phyloP scores from a whole-genome alignment of 2,113 vertebrate species.

The Hirundichthys speculiger region DNA sequence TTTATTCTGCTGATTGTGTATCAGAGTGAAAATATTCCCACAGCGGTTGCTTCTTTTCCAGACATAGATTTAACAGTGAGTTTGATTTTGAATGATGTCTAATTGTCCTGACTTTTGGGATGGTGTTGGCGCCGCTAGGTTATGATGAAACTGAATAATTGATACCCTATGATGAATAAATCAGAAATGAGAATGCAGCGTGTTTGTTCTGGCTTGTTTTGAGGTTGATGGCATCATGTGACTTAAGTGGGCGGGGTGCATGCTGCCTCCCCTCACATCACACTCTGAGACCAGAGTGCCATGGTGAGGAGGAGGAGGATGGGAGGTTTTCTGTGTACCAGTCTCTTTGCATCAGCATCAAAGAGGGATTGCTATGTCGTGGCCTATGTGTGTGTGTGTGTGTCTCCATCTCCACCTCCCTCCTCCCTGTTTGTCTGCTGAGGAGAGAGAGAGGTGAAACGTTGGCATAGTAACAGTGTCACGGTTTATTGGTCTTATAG shows the following conservation, averaged over 20 bases:
- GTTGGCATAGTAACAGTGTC: constrained; percentile 73
- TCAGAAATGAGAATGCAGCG: constrained; percentile 37
- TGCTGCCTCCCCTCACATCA: constrained; percentile 26
- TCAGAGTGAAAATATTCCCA: constrained; percentile 5
- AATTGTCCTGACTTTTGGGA: constrained; percentile 25
- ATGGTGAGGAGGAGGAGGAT: constrained; percentile 32
- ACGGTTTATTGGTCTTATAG: constrained; percentile 51
- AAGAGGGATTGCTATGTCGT: constrained; percentile 38
- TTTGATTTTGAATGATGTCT: constrained; percentile 17
- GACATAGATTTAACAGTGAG: constrained; percentile 5
- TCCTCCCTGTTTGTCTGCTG: constrained; percentile 33
- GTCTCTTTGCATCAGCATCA: constrained; percentile 71
- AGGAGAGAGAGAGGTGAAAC: constrained; percentile 57
- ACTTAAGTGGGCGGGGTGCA: constrained; percentile 20
- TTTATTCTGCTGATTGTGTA: constrained; percentile 27
- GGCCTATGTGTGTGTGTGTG: constrained; percentile 18
- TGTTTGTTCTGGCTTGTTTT: constrained; percentile 26
- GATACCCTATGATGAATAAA: constrained; percentile 71
- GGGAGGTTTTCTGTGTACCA: constrained; percentile 65
- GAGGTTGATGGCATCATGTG: constrained; percentile 59
- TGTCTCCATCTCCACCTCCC: constrained; percentile 15
- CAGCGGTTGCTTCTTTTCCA: constrained; percentile 1
- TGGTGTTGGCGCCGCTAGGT: constrained; percentile 19
- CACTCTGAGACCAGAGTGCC: constrained; percentile 32
- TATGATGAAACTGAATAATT: constrained; percentile 66